These are phyloP conservation scores for Actinemys pallida DNA, from an alignment of 2,113 vertebrate genomes.

Conservation along the genomic window DNA sequence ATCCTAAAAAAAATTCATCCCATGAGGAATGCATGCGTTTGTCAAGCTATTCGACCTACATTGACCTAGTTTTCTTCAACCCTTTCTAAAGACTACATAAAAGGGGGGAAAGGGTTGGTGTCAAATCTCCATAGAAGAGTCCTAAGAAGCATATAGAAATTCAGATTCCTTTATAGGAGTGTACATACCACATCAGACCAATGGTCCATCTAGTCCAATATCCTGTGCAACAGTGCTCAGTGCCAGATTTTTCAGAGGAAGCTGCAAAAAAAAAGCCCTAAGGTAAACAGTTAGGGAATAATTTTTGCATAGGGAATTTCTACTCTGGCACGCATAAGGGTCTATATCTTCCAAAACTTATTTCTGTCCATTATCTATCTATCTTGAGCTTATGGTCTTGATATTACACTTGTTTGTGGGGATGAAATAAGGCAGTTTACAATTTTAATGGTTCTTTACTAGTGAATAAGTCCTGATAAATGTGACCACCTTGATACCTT, in stretches of 20 bases:
- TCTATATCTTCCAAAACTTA: not conserved
- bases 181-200: accelerated
- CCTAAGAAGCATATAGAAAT: not conserved
- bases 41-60: not conserved
- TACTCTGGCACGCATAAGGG: not conserved
- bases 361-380: not conserved
- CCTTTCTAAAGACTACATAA: not conserved
- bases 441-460: too few relatives aligned
- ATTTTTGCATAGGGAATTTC: not conserved
- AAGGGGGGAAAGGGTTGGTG: not conserved
- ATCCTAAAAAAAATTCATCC: not conserved
- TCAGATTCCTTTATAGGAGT: accelerated
- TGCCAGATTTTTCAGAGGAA: accelerated
- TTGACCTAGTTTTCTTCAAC: not conserved
- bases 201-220: accelerated
- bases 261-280: accelerated
- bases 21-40: accelerated
- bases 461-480: not conserved
- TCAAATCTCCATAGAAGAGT: not conserved
- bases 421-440: too few relatives aligned
- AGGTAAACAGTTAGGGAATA: not conserved
- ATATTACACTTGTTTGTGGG: too few relatives aligned
- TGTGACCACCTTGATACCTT: not conserved
- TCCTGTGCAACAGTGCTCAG: accelerated
- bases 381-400: too few relatives aligned